Base-by-base conservation (phyloP, 2,888 invertebrate species). In the Tipula unca region DNA sequence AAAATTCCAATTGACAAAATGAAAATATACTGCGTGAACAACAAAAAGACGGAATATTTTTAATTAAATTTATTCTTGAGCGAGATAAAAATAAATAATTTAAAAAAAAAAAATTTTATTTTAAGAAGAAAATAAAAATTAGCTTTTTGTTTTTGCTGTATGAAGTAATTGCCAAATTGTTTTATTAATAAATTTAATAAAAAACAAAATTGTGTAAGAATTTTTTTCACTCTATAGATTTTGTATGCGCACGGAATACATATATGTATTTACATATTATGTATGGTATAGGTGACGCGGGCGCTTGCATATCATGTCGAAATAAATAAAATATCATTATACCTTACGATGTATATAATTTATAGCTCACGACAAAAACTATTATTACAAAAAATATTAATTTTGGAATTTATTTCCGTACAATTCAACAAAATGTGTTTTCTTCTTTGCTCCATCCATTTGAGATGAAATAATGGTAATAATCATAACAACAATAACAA, bases 1-100 rank as follows among this genome's bases (percentile, higher is more conserved):
- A 69, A 69, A 69, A 69, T 69, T 69, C 69, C 69, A 69, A 69
- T 69, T 69, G 69, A 69, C 69, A 69, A 69, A 69, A 25, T 69
- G 25, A 48, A 48, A 48, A 48, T 48, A 48, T 69, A 69, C 69
- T 25, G 69, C 69, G 69, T 69, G 69, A 69, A 69, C 10, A 69
- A 69, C 69, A 69, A 69, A 69, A 69, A 69, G 25, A 25, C 69
- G 69, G 10, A 69, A 25, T 25, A 69, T 69, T 25, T 69, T 69
- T 25, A 69, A 69, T 69, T 69, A 69, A 69, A 25, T 69, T 69
- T 69, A 69, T 69, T 69, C 69, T 20, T 69, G 69, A 25, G 14
- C 69, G 25, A 69, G 69, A 69, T 69, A 69, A 69, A 69, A 69
- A 69, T 69, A 69, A 69, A 69, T n/a, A 17, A 54, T 54, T 54